A percentile compares a stretch with the other conserved stretches of the same genome.
These are phyloP conservation scores for Orientallactaga bullata DNA, from an alignment of 2,113 vertebrate species.

Conservation along the genomic window DNA sequence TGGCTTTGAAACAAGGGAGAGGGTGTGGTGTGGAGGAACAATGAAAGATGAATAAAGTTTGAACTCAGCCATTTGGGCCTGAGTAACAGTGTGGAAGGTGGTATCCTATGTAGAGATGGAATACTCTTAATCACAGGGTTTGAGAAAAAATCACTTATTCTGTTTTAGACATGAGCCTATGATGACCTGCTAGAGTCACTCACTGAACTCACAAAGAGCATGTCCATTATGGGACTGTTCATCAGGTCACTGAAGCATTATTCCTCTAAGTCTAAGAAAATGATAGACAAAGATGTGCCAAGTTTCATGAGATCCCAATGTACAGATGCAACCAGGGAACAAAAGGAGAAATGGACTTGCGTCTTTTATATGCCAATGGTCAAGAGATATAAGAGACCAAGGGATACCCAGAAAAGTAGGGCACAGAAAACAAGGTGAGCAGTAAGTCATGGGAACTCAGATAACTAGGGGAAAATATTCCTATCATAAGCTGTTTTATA, in stretches of 20 bases:
- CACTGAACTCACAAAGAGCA: not conserved
- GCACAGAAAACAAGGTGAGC: not conserved
- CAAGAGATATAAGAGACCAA: not conserved
- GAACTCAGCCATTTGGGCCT: not conserved
- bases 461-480: not conserved
- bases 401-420: not conserved
- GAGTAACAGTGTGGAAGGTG: not conserved
- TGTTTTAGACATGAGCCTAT: not conserved
- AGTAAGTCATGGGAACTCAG: not conserved
- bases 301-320: not conserved
- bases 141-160: not conserved
- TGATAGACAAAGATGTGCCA: not conserved
- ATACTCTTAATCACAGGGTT: not conserved
- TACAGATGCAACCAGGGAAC: not conserved
- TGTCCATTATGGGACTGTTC: no score
- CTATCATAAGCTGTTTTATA: rapidly evolving
- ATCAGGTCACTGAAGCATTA: not conserved
- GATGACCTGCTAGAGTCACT: not conserved
- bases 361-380: not conserved
- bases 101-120: not conserved
- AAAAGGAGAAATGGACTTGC: no score
- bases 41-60: not conserved
- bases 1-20: not conserved
- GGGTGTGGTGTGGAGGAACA: rapidly evolving
- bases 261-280: not conserved